Percentiles rank a stretch among this genome's conserved stretches.
phyloP scores from a whole-genome alignment of 2,113 vertebrate genomes.

The Mustelus asterias region DNA sequence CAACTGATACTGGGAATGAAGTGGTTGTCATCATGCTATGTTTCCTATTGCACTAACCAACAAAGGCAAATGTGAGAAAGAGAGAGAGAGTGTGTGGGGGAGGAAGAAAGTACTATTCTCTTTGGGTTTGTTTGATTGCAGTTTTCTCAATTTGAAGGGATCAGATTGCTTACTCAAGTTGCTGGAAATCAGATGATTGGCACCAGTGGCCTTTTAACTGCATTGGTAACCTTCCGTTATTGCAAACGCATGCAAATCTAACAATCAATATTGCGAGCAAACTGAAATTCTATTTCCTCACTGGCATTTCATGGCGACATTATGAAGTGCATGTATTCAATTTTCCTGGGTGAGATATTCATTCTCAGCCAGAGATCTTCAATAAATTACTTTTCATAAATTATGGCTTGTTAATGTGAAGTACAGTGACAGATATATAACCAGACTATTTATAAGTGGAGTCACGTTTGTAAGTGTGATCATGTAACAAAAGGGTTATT shows the following conservation, averaged over 20 bases:
- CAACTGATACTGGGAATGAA: background rate
- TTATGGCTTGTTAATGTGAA: background rate
- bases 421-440: constrained; percentile 16
- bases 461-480: background rate
- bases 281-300: constrained; percentile 25
- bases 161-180: constrained; percentile 7
- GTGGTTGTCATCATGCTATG: background rate
- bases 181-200: constrained; percentile 21
- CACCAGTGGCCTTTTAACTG: constrained; percentile 31
- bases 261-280: constrained; percentile 14
- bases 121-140: background rate
- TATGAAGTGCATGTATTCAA: constrained; percentile 18
- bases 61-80: background rate
- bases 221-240: background rate
- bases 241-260: constrained; percentile 9
- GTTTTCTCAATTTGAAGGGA: constrained; percentile 16
- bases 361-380: background rate
- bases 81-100: background rate
- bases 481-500: background rate
- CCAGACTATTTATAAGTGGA: background rate
- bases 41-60: background rate
- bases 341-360: constrained; percentile 5
- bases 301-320: constrained; percentile 19
- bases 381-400: constrained; percentile 18
- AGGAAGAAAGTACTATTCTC: background rate